Conservation (phyloP, 2,888 invertebrate species). For the Elegia similella region DNA sequence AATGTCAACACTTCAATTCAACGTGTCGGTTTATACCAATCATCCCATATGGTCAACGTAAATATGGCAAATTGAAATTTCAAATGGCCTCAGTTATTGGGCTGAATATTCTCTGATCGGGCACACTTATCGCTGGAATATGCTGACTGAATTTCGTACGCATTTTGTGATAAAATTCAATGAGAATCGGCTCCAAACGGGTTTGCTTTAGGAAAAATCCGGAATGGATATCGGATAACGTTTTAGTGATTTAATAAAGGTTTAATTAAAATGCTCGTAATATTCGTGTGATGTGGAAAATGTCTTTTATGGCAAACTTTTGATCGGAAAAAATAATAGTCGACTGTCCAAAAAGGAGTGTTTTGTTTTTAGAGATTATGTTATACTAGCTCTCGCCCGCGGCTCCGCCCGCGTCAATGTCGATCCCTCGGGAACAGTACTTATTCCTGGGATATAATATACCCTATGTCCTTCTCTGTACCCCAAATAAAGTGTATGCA, state of each 20-base stretch:
- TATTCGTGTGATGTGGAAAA: too few relatives aligned
- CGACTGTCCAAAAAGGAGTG: too few relatives aligned
- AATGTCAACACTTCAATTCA: constrained; percentile 7
- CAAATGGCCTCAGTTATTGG: constrained; percentile 15
- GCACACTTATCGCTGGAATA: constrained; percentile 8
- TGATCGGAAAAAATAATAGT: too few relatives aligned
- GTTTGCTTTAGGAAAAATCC: constrained; percentile 11
- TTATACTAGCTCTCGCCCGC: too few relatives aligned
- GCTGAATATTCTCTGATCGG: constrained; percentile 6
- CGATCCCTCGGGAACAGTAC: too few relatives aligned
- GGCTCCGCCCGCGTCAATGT: too few relatives aligned
- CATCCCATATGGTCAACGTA: constrained; percentile 17
- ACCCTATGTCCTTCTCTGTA: too few relatives aligned
- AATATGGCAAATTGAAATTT: constrained; percentile 21
- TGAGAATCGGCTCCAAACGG: constrained; percentile 4
- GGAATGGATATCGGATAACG: neutral
- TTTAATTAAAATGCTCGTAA: neutral
- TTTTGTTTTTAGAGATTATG: too few relatives aligned
- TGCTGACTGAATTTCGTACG: constrained; percentile 18
- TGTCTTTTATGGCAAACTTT: too few relatives aligned
- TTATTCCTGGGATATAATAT: too few relatives aligned
- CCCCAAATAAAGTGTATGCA: too few relatives aligned
- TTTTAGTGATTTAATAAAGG: constrained; percentile 4
- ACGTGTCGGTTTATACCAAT: constrained; percentile 12
- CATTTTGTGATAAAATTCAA: constrained; percentile 18